These are phyloP conservation scores for Papilio gigon DNA, from an alignment of 2,888 invertebrate genomes.

Conservation along the genomic window DNA sequence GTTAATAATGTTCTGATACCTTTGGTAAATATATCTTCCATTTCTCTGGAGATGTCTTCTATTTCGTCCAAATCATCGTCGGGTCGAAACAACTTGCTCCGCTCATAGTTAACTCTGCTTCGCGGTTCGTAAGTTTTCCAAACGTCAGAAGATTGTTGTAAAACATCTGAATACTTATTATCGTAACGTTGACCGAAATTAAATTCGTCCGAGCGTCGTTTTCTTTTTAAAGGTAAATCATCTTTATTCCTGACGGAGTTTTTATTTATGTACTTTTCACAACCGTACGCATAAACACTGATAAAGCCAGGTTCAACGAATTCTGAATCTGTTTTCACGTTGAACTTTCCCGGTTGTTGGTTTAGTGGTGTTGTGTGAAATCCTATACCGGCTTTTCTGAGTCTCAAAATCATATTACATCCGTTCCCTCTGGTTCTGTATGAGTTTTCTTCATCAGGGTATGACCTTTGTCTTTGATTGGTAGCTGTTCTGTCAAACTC, in stretches of 20 bases:
- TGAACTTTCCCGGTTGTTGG: constrained; percentile 86
- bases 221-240: constrained; percentile 64
- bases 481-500: constrained; percentile 67
- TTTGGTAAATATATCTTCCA: constrained; percentile 92
- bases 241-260: constrained; percentile 72
- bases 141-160: constrained; percentile 61
- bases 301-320: constrained; percentile 93
- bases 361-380: constrained; percentile 88
- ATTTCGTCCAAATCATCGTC: constrained; percentile 83
- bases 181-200: constrained; percentile 67
- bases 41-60: constrained; percentile 88
- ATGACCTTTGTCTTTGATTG: constrained; percentile 63
- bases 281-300: constrained; percentile 92
- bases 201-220: constrained; percentile 72
- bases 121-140: constrained; percentile 72
- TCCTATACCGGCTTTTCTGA: constrained; percentile 90
- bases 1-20: constrained; percentile 91
- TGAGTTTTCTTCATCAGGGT: constrained; percentile 70
- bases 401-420: constrained; percentile 90
- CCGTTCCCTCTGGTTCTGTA: constrained; percentile 76
- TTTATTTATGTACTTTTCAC: constrained; percentile 83
- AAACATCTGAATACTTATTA: constrained; percentile 52
- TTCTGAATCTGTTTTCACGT: constrained; percentile 90
- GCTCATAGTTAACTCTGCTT: constrained; percentile 69
- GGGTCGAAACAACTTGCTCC: constrained; percentile 76